phyloP scores from a whole-genome alignment of 2,888 invertebrate species.

The Cheilosia pagana region DNA sequence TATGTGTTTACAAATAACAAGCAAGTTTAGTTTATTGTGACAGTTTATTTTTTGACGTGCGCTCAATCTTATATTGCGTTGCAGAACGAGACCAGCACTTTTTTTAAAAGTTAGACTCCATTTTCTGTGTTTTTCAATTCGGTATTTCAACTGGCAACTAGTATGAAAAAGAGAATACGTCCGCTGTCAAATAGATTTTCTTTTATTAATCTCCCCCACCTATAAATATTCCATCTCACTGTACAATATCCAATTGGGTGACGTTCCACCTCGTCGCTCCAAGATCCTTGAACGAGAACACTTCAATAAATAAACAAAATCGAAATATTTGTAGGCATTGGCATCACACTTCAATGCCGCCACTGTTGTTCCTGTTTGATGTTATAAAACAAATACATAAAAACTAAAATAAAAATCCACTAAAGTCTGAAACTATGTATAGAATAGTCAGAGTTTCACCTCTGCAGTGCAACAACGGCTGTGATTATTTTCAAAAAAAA shows the following conservation, averaged over 20 bases:
- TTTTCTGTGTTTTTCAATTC: too few relatives aligned
- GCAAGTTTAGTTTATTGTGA: too few relatives aligned
- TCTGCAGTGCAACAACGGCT: background rate
- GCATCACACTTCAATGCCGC: slow-evolving; percentile 34
- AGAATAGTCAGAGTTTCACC: background rate
- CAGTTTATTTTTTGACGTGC: too few relatives aligned
- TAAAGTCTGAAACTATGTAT: background rate
- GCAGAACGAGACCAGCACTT: too few relatives aligned
- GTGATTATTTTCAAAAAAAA: slow-evolving; percentile 3
- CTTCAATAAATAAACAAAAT: slow-evolving; percentile 15
- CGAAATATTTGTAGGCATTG: slow-evolving; percentile 16
- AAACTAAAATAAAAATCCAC: background rate
- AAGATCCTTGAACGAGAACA: slow-evolving; percentile 10
- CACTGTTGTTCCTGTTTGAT: slow-evolving; percentile 11
- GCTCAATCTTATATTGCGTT: too few relatives aligned
- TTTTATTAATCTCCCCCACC: background rate
- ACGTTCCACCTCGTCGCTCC: background rate
- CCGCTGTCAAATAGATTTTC: background rate
- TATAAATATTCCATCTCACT: background rate
- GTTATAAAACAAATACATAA: background rate
- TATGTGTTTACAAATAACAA: too few relatives aligned
- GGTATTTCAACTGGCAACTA: too few relatives aligned
- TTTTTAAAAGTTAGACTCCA: too few relatives aligned
- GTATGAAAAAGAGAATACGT: too few relatives aligned
- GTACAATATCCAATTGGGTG: background rate